A percentile compares a stretch with the other conserved stretches of the same genome.
These are phyloP conservation scores for Rhodinocichla rosea DNA, from an alignment of 2,113 vertebrate species.

Conservation along the genomic window DNA sequence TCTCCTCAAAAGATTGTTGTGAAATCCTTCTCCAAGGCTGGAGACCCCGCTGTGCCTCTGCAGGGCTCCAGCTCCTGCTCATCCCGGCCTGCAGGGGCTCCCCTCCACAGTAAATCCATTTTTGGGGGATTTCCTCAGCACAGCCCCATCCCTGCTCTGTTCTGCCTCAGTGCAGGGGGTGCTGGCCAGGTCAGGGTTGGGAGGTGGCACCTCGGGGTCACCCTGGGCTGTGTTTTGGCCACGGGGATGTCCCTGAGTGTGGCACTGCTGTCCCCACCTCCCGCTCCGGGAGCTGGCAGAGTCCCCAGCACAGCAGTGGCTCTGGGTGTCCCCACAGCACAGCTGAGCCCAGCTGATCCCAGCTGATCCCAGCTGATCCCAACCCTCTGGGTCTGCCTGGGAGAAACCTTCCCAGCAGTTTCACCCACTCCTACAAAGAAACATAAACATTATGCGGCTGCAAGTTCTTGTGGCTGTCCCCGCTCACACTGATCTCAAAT, in stretches of 20 bases:
- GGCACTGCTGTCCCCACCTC: not conserved
- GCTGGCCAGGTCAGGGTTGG: not conserved
- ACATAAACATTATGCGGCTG: not conserved
- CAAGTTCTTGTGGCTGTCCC: not conserved
- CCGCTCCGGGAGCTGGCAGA: not conserved
- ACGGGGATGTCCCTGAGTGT: not conserved
- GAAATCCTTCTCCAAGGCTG: not conserved
- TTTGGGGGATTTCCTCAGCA: not conserved
- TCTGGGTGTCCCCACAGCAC: not conserved
- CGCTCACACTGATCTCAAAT: not conserved
- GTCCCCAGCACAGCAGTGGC: not conserved
- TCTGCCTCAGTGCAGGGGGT: not conserved
- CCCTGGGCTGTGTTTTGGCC: not conserved
- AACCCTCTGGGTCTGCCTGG: not conserved
- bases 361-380: not conserved
- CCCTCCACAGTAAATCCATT: not conserved
- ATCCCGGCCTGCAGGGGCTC: not conserved
- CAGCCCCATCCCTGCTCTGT: not conserved
- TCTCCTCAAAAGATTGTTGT: rapidly evolving
- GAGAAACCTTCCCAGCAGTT: not conserved
- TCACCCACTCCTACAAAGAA: not conserved
- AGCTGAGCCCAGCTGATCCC: not conserved
- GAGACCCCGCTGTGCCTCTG: not conserved
- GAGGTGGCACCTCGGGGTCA: not conserved
- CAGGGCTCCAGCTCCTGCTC: not conserved